Percentiles rank a stretch among this genome's conserved stretches.
phyloP scores from a whole-genome alignment of 2,113 vertebrate species.

The Ictidomys tridecemlineatus region DNA sequence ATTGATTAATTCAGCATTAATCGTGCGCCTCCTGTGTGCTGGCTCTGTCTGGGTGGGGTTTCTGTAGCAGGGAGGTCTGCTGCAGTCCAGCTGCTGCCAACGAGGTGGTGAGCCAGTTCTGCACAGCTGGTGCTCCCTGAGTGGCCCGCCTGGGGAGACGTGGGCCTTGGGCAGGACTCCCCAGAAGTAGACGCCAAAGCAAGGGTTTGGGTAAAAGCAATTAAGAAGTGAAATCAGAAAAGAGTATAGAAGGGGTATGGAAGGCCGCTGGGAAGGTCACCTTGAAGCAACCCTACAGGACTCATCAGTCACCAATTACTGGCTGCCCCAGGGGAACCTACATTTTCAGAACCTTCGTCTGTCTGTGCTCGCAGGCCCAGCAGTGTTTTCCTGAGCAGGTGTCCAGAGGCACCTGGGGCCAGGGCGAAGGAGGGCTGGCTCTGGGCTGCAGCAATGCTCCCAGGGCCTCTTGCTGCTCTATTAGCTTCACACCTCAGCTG shows the following conservation, averaged over 20 bases:
- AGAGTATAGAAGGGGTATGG: background rate
- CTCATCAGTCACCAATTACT: background rate
- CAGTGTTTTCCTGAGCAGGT: background rate
- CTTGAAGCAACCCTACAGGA: background rate
- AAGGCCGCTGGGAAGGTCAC: background rate
- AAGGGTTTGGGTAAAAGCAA: background rate
- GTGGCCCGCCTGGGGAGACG: background rate
- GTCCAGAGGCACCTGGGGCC: background rate
- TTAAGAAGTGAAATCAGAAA: background rate
- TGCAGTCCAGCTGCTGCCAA: background rate
- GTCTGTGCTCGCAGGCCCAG: background rate
- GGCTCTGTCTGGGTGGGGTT: background rate
- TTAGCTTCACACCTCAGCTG: background rate
- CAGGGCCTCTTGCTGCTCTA: fast-evolving
- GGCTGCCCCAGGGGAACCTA: background rate
- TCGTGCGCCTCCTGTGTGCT: background rate
- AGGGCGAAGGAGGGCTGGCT: background rate
- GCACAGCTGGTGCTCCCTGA: background rate
- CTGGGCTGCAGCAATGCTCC: background rate
- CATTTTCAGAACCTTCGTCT: background rate
- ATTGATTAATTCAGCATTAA: too few species aligned
- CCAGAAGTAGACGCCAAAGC: background rate
- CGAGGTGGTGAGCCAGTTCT: background rate
- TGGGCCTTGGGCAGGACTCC: background rate
- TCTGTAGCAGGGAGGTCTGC: too few species aligned